phyloP scores from a whole-genome alignment of 2,797 vertebrate species.

The Syndactyla subalaris region DNA sequence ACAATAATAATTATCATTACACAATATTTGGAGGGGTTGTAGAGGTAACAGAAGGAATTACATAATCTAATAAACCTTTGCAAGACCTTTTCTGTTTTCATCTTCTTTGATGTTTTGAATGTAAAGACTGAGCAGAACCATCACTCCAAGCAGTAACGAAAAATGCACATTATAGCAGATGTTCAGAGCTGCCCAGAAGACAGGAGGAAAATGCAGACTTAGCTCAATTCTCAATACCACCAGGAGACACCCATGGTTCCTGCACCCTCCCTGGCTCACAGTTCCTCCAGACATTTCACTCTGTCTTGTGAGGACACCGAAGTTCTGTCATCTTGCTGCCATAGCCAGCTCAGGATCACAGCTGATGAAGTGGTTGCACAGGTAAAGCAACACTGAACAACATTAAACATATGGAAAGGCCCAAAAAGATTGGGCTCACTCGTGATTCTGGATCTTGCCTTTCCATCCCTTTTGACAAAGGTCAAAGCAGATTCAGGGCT shows the following conservation, averaged over 20 bases:
- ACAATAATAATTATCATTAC: conserved; percentile 10
- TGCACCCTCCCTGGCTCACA: background rate
- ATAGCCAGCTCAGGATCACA: background rate
- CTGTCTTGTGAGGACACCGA: background rate
- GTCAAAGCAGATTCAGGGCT: background rate
- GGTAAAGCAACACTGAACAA: background rate
- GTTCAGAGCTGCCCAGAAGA: background rate
- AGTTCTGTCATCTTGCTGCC: background rate
- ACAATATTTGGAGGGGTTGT: background rate
- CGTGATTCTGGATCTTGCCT: background rate
- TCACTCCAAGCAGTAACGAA: background rate
- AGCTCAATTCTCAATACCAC: background rate
- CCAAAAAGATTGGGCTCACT: background rate
- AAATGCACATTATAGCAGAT: background rate
- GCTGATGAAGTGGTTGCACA: background rate
- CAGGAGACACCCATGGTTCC: background rate
- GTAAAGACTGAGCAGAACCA: background rate
- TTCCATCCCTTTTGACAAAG: background rate
- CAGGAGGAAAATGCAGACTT: background rate
- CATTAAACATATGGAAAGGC: fast-evolving
- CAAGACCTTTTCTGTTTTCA: background rate
- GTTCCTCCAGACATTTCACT: background rate
- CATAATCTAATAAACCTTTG: background rate
- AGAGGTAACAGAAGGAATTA: background rate
- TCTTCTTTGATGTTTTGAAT: background rate